These are phyloP conservation scores for Clamator glandarius DNA, from an alignment of 2,797 vertebrate species.

Conservation along the genomic window DNA sequence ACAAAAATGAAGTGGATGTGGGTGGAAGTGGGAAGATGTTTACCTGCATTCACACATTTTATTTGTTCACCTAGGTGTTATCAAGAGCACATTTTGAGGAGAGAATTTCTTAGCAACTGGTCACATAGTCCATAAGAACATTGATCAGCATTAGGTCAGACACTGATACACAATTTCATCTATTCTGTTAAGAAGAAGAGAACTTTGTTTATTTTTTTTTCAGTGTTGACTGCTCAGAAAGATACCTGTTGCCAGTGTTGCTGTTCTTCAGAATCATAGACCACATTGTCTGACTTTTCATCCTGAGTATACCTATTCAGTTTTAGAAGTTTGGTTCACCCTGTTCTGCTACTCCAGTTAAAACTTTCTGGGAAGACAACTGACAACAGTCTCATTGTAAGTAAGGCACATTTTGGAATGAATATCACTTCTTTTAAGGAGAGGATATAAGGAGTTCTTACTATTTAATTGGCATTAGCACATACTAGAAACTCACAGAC, in stretches of 20 bases:
- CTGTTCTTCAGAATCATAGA: not conserved
- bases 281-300: not conserved
- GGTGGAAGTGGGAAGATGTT: not conserved
- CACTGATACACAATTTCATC: not conserved
- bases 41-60: not conserved
- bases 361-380: not conserved
- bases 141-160: not conserved
- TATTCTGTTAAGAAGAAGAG: not conserved
- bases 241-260: not conserved
- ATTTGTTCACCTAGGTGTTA: not conserved
- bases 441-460: not conserved
- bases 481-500: not conserved
- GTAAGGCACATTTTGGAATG: not conserved
- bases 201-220: fast-evolving
- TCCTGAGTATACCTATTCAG: not conserved
- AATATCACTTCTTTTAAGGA: not conserved
- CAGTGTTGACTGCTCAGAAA: not conserved
- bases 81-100: not conserved
- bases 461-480: not conserved
- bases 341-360: not conserved
- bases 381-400: not conserved
- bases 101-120: not conserved
- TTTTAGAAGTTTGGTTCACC: not conserved
- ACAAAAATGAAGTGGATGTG: not conserved
- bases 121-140: not conserved